Percentiles rank a stretch among this genome's conserved stretches.
Conservation (phyloP, 2,113 vertebrate species). For the Perca fluviatilis region DNA sequence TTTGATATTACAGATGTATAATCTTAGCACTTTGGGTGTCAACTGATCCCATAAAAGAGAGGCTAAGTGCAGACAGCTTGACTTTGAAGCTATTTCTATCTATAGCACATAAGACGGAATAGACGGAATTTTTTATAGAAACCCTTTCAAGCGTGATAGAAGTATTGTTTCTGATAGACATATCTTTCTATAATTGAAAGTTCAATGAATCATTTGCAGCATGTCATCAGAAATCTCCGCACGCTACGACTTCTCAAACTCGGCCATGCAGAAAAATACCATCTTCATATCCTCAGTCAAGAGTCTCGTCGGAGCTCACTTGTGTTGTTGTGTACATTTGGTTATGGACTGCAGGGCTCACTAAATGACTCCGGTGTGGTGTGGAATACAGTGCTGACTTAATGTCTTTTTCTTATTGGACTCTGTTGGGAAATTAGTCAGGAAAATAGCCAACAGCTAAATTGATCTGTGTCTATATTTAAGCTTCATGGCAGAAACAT, state of each 20-base stretch:
- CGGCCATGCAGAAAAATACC: constrained; percentile 6
- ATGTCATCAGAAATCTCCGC: constrained; percentile 21
- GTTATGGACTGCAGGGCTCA: constrained; percentile 34
- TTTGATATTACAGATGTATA: constrained; percentile 27
- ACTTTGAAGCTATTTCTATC: constrained; percentile 39
- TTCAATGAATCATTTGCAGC: constrained; percentile 30
- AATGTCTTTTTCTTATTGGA: constrained; percentile 56
- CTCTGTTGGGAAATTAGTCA: constrained; percentile 57
- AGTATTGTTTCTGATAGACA: constrained; percentile 24
- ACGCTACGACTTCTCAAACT: constrained; percentile 2
- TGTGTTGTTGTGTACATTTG: constrained; percentile 21
- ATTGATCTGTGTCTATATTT: constrained; percentile 63
- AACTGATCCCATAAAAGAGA: constrained; percentile 36
- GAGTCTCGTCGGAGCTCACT: neutral
- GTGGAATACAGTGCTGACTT: constrained; percentile 36
- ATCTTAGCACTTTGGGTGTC: constrained; percentile 36
- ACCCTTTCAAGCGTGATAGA: constrained; percentile 22
- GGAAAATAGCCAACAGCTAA: constrained; percentile 34
- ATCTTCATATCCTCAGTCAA: neutral
- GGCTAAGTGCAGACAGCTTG: constrained; percentile 21
- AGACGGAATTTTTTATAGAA: constrained; percentile 23
- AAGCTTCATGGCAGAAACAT: constrained; percentile 50
- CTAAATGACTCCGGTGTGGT: constrained; percentile 39
- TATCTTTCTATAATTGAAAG: constrained; percentile 23
- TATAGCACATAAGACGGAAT: constrained; percentile 37